These are phyloP conservation scores for Pagetopsis macropterus DNA, from an alignment of 2,797 vertebrate genomes.

Conservation along the genomic window DNA sequence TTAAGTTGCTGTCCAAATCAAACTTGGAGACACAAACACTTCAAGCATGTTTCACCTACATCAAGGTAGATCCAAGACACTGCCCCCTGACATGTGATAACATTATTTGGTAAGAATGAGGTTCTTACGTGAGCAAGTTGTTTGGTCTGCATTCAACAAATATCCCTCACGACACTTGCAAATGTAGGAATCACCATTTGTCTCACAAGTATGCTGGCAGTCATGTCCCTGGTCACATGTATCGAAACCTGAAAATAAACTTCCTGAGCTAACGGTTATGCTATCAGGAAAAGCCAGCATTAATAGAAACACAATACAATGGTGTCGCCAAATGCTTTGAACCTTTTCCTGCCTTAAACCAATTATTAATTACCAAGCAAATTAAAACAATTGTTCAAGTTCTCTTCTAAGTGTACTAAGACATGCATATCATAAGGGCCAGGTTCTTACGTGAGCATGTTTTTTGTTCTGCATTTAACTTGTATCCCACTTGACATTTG, in stretches of 20 bases:
- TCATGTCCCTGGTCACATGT: slow-evolving; percentile 81
- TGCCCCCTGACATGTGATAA: neutral
- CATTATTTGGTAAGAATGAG: neutral
- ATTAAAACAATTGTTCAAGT: neutral
- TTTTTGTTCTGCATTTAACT: slow-evolving; percentile 79
- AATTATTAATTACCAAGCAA: neutral
- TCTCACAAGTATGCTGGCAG: slow-evolving; percentile 89
- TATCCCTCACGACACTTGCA: slow-evolving; percentile 86
- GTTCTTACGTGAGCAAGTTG: slow-evolving; percentile 26
- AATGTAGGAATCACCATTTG: slow-evolving; percentile 73
- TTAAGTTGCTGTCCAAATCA: neutral
- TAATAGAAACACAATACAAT: neutral
- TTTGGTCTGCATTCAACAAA: slow-evolving; percentile 28
- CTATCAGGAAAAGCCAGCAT: neutral
- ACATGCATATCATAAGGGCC: neutral
- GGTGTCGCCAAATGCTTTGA: neutral
- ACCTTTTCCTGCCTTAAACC: neutral
- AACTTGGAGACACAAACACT: slow-evolving; percentile 46
- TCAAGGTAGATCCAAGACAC: neutral
- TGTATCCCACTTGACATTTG: slow-evolving; percentile 79
- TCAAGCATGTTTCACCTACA: neutral
- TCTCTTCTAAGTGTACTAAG: neutral
- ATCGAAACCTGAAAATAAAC: slow-evolving; percentile 75
- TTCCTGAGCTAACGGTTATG: slow-evolving; percentile 14
- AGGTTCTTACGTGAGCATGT: slow-evolving; percentile 80